Percentiles rank a stretch among this genome's conserved stretches.
Conservation (phyloP, 2,888 invertebrate species). For the Apocheima hispidaria region DNA sequence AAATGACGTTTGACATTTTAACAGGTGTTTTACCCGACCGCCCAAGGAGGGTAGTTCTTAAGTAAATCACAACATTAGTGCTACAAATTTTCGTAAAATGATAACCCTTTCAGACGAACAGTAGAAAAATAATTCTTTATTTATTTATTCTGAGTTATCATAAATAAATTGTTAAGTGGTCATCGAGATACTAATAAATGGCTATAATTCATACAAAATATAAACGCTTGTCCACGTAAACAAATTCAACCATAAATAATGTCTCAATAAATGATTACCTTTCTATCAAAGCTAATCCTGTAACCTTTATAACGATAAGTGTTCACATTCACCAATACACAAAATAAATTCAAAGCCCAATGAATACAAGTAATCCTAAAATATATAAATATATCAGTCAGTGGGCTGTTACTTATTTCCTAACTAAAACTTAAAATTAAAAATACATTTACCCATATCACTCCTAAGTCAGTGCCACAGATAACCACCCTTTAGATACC, state of each 20-base stretch:
- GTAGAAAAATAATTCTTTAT: slow-evolving; percentile 44
- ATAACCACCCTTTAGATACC: too few relatives aligned
- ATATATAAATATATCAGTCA: slow-evolving; percentile 82
- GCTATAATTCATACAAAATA: slow-evolving; percentile 15
- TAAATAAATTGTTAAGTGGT: slow-evolving; percentile 1
- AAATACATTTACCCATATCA: slow-evolving; percentile 47
- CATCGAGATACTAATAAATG: slow-evolving; percentile 19
- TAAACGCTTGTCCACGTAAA: slow-evolving; percentile 10
- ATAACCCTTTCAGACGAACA: slow-evolving; percentile 13
- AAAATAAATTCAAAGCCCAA: slow-evolving; percentile 55
- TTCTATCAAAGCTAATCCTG: slow-evolving; percentile 22
- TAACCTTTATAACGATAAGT: slow-evolving; percentile 24
- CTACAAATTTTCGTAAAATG: background rate
- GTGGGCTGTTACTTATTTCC: slow-evolving; percentile 68
- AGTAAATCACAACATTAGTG: too few relatives aligned
- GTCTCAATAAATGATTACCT: slow-evolving; percentile 33
- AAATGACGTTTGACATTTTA: too few relatives aligned
- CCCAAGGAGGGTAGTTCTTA: background rate
- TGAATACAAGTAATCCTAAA: slow-evolving; percentile 70
- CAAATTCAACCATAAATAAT: slow-evolving; percentile 41
- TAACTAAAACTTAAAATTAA: slow-evolving; percentile 63
- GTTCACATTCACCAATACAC: slow-evolving; percentile 25
- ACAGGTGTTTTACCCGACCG: slow-evolving; percentile 17
- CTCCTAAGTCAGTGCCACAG: slow-evolving; percentile 34
- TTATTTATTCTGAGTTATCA: slow-evolving; percentile 28